Percentiles rank a stretch among this genome's conserved stretches.
Evolutionary conservation across 2,797 vertebrate genomes (phyloP).

Genomic region (Morus bassanus): DNA sequence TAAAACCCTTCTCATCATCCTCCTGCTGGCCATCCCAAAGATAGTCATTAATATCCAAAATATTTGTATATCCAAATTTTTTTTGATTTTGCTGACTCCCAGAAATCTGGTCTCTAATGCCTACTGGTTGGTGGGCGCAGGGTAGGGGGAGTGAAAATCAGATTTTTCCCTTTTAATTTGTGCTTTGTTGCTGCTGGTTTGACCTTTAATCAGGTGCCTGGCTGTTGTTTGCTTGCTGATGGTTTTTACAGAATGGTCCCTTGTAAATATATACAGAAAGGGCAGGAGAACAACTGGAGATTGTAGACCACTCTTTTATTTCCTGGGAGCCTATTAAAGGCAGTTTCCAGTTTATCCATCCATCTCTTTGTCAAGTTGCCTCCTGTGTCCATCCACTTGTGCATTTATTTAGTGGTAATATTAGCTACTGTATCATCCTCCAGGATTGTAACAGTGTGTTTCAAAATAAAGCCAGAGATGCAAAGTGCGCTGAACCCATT

Average conservation of each 20-base stretch:
- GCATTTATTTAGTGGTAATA: conserved; percentile 41
- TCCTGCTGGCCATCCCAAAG: background rate
- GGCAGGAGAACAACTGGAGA: conserved; percentile 43
- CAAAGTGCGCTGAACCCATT: conserved; percentile 40
- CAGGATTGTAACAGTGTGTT: conserved; percentile 29
- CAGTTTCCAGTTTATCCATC: conserved; percentile 11
- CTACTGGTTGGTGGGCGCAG: background rate
- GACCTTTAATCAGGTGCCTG: conserved; percentile 50
- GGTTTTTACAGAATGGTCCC: conserved; percentile 28
- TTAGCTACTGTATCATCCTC: conserved; percentile 57
- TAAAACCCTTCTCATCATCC: background rate
- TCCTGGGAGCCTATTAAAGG: conserved; percentile 45
- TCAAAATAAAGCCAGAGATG: conserved; percentile 49
- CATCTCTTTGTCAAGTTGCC: conserved; percentile 50
- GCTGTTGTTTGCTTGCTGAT: conserved; percentile 31
- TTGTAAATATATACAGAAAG: conserved; percentile 60
- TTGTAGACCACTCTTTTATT: conserved; percentile 31
- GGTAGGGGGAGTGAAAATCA: background rate
- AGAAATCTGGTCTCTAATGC: background rate
- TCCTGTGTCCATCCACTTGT: conserved; percentile 40
- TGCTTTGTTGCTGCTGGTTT: conserved; percentile 16
- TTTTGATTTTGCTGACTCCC: background rate
- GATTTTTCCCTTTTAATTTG: conserved; percentile 22
- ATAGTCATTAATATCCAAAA: background rate
- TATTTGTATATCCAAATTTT: background rate